Percentiles rank a stretch among this genome's conserved stretches.
phyloP scores from a whole-genome alignment of 2,113 vertebrate genomes.

The Uria aalge region DNA sequence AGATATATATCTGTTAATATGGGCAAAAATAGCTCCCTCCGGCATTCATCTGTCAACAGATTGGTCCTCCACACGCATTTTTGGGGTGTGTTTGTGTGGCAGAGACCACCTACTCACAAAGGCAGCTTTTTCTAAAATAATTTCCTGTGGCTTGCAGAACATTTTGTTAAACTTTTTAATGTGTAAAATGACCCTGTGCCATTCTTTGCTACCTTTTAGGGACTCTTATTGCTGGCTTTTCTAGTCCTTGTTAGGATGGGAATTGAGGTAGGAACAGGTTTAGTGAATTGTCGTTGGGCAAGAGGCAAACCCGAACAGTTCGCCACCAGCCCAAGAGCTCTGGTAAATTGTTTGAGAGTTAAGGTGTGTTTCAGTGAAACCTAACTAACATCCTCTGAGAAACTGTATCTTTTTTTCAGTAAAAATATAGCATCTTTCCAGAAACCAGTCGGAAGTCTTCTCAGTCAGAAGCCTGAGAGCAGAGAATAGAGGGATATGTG shows the following conservation, averaged over 20 bases:
- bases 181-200: background rate
- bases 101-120: background rate
- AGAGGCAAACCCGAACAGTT: background rate
- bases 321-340: background rate
- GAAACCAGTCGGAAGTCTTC: background rate
- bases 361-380: background rate
- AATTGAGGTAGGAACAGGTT: background rate
- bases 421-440: background rate
- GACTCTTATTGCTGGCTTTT: background rate
- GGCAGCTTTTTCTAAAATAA: background rate
- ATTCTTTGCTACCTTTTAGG: background rate
- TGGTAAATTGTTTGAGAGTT: background rate
- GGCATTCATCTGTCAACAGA: background rate
- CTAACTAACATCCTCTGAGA: background rate
- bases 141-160: background rate
- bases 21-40: background rate
- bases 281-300: background rate
- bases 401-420: background rate
- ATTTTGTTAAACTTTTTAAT: background rate
- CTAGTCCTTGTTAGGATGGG: background rate
- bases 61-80: background rate
- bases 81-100: background rate
- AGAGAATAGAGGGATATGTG: background rate
- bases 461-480: background rate
- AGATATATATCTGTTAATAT: background rate